phyloP scores from a whole-genome alignment of 2,113 vertebrate genomes.

The Tautogolabrus adspersus region DNA sequence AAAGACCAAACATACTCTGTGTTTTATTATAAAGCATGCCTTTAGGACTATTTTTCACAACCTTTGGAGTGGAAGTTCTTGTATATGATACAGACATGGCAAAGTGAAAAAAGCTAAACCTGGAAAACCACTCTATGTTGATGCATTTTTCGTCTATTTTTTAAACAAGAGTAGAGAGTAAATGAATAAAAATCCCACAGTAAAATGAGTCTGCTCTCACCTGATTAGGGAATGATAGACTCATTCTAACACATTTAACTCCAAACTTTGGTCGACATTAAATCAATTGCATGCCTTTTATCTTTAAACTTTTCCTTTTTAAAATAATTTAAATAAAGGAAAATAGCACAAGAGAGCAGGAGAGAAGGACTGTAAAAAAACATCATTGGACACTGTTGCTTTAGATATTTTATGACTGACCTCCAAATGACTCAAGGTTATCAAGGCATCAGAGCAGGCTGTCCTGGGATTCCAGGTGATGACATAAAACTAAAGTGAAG shows the following conservation, averaged over 20 bases:
- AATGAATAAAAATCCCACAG: neutral
- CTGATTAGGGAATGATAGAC: neutral
- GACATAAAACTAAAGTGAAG: constrained; percentile 52
- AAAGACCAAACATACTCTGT: constrained; percentile 74
- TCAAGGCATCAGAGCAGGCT: constrained; percentile 64
- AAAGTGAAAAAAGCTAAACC: constrained; percentile 52
- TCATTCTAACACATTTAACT: no score
- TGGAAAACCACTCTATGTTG: constrained; percentile 13
- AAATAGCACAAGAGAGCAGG: neutral
- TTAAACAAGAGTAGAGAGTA: neutral
- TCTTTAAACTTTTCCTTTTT: constrained; percentile 19
- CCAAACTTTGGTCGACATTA: no score
- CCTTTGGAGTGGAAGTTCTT: constrained; percentile 71
- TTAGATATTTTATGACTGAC: constrained; percentile 60
- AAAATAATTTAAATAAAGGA: constrained; percentile 24
- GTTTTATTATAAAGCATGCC: constrained; percentile 78
- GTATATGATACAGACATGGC: constrained; percentile 45
- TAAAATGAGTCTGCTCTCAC: neutral
- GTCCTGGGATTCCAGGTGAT: constrained; percentile 58
- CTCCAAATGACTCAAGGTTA: constrained; percentile 65
- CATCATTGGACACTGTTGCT: constrained; percentile 45
- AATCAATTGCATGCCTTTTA: neutral
- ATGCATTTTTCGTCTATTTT: constrained; percentile 2
- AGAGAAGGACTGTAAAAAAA: constrained; percentile 34
- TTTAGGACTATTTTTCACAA: constrained; percentile 69